Evolutionary conservation across 2,888 invertebrate genomes (phyloP).

Genomic region (Leptopilina myrica): DNA sequence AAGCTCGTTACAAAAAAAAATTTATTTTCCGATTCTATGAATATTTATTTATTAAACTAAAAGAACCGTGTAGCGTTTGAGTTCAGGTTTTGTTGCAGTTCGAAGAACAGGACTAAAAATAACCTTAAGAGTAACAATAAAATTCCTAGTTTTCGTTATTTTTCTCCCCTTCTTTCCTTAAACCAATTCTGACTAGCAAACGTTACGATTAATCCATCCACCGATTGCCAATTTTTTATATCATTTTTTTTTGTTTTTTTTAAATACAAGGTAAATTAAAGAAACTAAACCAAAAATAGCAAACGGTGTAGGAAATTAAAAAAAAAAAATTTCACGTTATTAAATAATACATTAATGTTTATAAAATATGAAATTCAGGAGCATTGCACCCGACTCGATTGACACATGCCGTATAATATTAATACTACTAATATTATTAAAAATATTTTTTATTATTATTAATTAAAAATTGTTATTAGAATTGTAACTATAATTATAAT

Average conservation of each 20-base stretch:
- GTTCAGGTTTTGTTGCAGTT: constrained; percentile 59
- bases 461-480: too few species aligned
- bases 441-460: too few species aligned
- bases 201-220: constrained; percentile 67
- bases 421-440: too few species aligned
- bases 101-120: constrained; percentile 56
- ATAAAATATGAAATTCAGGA: constrained; percentile 43
- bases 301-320: constrained; percentile 56
- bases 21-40: constrained; percentile 60
- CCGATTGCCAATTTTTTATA: constrained; percentile 58
- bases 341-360: constrained; percentile 45
- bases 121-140: constrained; percentile 59
- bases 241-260: constrained; percentile 28
- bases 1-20: constrained; percentile 56
- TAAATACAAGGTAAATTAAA: neutral
- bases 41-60: constrained; percentile 71
- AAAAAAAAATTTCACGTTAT: constrained; percentile 45
- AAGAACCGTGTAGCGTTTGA: constrained; percentile 72
- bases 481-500: too few species aligned
- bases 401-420: constrained; percentile 53
- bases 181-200: constrained; percentile 77
- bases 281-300: constrained; percentile 51
- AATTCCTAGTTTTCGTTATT: constrained; percentile 65
- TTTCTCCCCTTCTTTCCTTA: constrained; percentile 59
- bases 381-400: constrained; percentile 55